These are phyloP conservation scores for Palythoa heliodiscus DNA, from an alignment of 92 coral and sea anemone species.

Conservation along the genomic window DNA sequence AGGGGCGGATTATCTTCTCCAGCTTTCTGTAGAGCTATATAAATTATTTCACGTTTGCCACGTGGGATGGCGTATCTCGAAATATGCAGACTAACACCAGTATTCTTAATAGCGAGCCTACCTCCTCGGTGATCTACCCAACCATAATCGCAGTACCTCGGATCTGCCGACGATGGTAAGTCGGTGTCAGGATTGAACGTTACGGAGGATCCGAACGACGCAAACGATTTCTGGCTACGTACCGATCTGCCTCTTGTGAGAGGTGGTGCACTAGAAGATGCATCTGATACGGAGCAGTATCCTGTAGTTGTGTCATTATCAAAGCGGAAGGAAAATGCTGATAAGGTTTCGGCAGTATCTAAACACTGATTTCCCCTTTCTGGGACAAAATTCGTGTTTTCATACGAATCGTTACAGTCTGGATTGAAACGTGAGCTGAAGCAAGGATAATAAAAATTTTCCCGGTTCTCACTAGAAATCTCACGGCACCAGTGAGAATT, in stretches of 20 bases:
- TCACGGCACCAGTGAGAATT: neutral
- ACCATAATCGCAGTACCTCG: constrained; percentile 27
- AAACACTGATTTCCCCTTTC: neutral
- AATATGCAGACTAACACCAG: constrained; percentile 27
- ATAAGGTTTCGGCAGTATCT: neutral
- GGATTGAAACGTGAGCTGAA: neutral
- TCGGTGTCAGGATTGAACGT: constrained; percentile 8
- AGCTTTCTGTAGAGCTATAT: constrained; percentile 30
- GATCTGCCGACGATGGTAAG: constrained; percentile 29
- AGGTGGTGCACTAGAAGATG: neutral
- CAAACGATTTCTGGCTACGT: constrained; percentile 4
- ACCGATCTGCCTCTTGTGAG: neutral
- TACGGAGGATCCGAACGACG: constrained; percentile 14
- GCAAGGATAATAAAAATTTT: neutral
- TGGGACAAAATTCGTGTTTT: neutral
- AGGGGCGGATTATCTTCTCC: constrained; percentile 19
- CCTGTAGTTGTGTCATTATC: neutral
- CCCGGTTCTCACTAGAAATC: neutral
- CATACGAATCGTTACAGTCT: neutral
- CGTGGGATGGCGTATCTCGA: constrained; percentile 18
- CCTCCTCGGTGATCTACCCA: constrained; percentile 30
- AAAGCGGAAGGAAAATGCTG: neutral
- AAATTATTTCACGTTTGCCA: constrained; percentile 19
- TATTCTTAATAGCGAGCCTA: constrained; percentile 3
- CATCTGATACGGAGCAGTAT: neutral